Conservation (phyloP, 2,797 vertebrate genomes). For the Avahi laniger region DNA sequence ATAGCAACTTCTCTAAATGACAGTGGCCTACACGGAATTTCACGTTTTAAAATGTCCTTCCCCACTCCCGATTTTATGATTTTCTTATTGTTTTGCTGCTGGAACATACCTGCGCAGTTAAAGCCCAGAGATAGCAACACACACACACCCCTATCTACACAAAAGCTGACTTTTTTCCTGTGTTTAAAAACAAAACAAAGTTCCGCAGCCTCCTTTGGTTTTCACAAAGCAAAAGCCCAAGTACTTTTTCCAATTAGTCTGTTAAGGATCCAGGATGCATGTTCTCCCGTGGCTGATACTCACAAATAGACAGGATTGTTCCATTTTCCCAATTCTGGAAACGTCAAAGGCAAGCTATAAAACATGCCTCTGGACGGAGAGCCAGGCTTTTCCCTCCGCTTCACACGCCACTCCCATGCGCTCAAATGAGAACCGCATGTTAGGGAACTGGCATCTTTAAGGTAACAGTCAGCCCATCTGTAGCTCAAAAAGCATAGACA, state of each 20-base stretch:
- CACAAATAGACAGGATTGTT: constrained; percentile 48
- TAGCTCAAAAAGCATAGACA: constrained; percentile 4
- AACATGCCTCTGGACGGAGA: constrained; percentile 27
- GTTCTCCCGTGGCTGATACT: constrained; percentile 38
- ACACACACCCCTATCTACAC: neutral
- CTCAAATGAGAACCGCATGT: constrained; percentile 69
- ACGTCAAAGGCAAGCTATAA: constrained; percentile 65
- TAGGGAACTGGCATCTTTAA: constrained; percentile 1
- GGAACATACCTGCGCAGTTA: neutral
- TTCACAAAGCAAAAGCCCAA: constrained; percentile 23
- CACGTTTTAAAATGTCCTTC: constrained; percentile 5
- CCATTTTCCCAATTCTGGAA: constrained; percentile 59
- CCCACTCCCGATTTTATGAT: neutral
- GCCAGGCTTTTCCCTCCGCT: constrained; percentile 43
- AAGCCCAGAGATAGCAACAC: neutral
- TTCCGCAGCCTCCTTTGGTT: neutral
- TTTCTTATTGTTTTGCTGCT: constrained; percentile 38
- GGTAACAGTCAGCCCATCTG: constrained; percentile 41
- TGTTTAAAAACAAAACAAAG: constrained; percentile 45
- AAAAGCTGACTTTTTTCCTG: neutral
- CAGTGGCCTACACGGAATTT: neutral
- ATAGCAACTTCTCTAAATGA: neutral
- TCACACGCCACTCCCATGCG: constrained; percentile 17
- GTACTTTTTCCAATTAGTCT: constrained; percentile 26
- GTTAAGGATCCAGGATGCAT: neutral